Percentiles rank a stretch among this genome's conserved stretches.
phyloP scores from a whole-genome alignment of 2,797 vertebrate genomes.

The Phalloptychus januarius region DNA sequence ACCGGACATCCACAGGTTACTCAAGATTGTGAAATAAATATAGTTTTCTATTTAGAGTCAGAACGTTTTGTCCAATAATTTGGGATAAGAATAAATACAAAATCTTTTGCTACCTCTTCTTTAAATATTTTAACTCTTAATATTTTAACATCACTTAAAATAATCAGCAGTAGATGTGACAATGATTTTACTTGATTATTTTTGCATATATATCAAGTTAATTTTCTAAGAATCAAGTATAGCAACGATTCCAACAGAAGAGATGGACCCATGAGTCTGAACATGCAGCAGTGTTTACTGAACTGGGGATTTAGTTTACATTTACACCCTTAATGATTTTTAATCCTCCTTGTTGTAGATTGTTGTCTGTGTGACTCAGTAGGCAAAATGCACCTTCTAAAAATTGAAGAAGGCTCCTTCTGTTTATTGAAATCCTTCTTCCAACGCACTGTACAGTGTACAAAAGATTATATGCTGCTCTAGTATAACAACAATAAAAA shows the following conservation, averaged over 20 bases:
- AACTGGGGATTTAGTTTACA: background rate
- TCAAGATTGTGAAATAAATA: background rate
- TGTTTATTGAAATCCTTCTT: slow-evolving; percentile 3
- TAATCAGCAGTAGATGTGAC: background rate
- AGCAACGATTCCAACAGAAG: background rate
- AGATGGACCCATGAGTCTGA: background rate
- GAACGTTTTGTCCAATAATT: background rate
- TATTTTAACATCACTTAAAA: background rate
- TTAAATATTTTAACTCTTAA: background rate
- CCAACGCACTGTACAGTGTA: slow-evolving; percentile 7
- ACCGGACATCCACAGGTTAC: background rate
- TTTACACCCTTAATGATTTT: background rate
- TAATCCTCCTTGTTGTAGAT: background rate
- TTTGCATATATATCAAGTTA: too few relatives aligned
- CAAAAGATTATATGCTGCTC: slow-evolving; percentile 5
- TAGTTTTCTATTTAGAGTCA: background rate
- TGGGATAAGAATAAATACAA: background rate
- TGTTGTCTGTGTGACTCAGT: background rate
- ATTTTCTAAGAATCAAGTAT: background rate
- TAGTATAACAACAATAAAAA: slow-evolving; percentile 2
- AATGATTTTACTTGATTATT: background rate
- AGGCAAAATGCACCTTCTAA: slow-evolving; percentile 7
- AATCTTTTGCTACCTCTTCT: background rate
- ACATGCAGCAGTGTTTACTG: background rate
- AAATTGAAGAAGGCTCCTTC: background rate